These are phyloP conservation scores for Ochotona curzoniae DNA, from an alignment of 2,113 vertebrate genomes.

Conservation along the genomic window DNA sequence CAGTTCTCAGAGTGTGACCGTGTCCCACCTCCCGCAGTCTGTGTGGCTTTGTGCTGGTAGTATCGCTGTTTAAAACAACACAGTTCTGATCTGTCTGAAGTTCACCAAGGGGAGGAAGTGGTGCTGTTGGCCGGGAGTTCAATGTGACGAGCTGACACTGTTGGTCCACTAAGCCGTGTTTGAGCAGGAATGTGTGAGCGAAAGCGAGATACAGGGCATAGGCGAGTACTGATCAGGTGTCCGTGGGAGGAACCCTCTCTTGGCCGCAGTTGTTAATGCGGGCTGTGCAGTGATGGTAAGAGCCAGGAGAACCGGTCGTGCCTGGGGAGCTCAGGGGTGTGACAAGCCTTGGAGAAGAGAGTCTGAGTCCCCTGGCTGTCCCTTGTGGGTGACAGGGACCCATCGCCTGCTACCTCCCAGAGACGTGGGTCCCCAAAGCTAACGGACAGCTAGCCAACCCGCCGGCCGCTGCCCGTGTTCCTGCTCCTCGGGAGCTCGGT, in stretches of 20 bases:
- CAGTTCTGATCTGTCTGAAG: rapidly evolving
- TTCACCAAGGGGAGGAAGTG: background rate
- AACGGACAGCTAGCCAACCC: background rate
- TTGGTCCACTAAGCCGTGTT: background rate
- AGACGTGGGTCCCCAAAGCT: background rate
- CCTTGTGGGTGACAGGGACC: background rate
- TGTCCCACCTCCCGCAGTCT: background rate
- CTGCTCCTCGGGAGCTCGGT: background rate
- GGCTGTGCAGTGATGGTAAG: too few species aligned
- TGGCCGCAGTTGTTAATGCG: background rate
- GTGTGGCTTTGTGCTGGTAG: background rate
- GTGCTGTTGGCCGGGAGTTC: background rate
- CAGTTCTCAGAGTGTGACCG: rapidly evolving
- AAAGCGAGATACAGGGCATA: too few species aligned
- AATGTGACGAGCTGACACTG: rapidly evolving
- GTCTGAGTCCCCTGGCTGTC: rapidly evolving
- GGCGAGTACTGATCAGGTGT: too few species aligned
- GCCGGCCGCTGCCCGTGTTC: too few species aligned
- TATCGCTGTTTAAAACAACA: background rate
- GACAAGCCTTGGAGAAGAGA: background rate
- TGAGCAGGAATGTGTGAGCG: background rate
- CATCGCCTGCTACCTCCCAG: background rate
- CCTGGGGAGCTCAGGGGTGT: background rate
- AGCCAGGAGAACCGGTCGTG: too few species aligned
- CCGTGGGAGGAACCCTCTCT: too few species aligned